These are phyloP conservation scores for Steinernema feltiae DNA, from an alignment of 1,140 invertebrate genomes.

Conservation along the genomic window DNA sequence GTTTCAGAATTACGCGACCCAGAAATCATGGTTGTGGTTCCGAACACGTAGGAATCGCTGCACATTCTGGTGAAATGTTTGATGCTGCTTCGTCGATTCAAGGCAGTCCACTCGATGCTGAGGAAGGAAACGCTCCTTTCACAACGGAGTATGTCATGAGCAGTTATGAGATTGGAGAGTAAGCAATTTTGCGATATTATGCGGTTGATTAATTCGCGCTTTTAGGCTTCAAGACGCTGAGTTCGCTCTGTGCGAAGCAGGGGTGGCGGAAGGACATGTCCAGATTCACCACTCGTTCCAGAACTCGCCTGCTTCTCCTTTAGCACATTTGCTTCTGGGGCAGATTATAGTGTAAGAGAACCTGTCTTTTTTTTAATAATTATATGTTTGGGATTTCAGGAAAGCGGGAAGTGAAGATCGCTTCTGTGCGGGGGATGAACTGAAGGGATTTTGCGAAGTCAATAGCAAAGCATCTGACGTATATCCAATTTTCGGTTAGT, in stretches of 20 bases:
- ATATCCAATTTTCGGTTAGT: background rate
- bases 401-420: conserved; percentile 7
- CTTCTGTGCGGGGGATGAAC: background rate
- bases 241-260: conserved; percentile 20
- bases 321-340: conserved; percentile 30
- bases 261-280: background rate
- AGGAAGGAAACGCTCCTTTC: conserved; percentile 63
- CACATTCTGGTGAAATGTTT: conserved; percentile 89
- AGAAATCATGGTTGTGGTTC: too few species aligned
- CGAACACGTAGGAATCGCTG: conserved; percentile 79
- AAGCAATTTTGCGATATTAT: conserved; percentile 51
- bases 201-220: too few species aligned
- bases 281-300: conserved; percentile 17
- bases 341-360: conserved; percentile 30
- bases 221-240: conserved; percentile 32
- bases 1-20: too few species aligned
- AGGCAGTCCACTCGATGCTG: conserved; percentile 77
- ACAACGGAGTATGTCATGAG: conserved; percentile 83
- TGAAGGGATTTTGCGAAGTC: conserved; percentile 16
- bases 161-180: conserved; percentile 82
- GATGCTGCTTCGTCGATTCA: conserved; percentile 74
- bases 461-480: background rate
- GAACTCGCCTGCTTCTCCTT: background rate
- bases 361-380: conserved; percentile 18
- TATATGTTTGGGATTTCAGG: conserved; percentile 31